Base-by-base conservation (phyloP, 1,140 invertebrate genomes). In the Vanessa atalanta region DNA sequence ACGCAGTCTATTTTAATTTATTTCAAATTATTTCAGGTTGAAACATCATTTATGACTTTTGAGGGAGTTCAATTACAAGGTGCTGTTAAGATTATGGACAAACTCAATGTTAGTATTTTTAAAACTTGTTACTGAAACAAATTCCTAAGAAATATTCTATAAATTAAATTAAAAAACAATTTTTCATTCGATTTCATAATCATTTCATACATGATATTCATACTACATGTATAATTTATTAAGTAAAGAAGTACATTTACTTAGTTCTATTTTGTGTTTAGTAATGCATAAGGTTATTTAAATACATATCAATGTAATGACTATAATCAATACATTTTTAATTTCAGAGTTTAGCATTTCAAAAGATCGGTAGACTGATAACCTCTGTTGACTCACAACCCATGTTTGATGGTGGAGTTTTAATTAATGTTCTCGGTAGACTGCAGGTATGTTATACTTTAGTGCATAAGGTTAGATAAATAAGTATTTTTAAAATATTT, bases 371-470 rank as follows among this genome's bases (percentile, higher is more conserved):
- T 87, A 96, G 98, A 93, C 94, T 96, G 87, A 96, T 99, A 87
- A 98, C 98, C 70, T 96, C 97, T n/a, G 95, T 98, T 60, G 98
- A 99, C 91, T 98, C 97, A 73, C 98, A 99, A 93, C 98, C 98
- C 53, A 99, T 97, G 95, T 98, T 98, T 86, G 98, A 99, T 94
- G 98, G 98, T 57, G 98, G 98, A 72, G 96, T 99, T 75, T 91
- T 99, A 88, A 98, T 99, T 79, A 97, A 97, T 94, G 98, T 99
- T 50, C 94, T 99, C 75, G 98, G 98, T 83, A 96, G 98, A 93
- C 94, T 99, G 84, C 96, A 99, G 96, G 98, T 98, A 94, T 94
- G 88, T 90, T 61, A 15, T 13, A 20, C 20, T 20, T 57, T 16
- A 61, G 15, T 20, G 11, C 23, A 4, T 60, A 26, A 26, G 14